These are phyloP conservation scores for Potorous gilbertii DNA, from an alignment of 2,797 vertebrate genomes.

Conservation along the genomic window DNA sequence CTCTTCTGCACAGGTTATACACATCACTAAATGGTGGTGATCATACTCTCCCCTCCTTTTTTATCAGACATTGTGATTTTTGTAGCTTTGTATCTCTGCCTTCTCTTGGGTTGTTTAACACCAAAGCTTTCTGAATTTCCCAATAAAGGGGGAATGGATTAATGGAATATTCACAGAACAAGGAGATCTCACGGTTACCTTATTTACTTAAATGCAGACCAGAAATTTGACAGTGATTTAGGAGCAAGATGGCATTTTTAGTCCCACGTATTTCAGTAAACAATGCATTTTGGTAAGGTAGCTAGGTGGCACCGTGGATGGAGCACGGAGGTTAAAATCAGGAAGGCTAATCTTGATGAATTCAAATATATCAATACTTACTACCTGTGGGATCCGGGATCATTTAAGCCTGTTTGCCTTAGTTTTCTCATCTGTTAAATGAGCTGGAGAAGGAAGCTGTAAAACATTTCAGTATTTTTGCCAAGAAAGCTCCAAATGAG, in stretches of 20 bases:
- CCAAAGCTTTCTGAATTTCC: not conserved
- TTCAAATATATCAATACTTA: not conserved
- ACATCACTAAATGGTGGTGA: not conserved
- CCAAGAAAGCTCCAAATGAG: not conserved
- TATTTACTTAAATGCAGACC: conserved; percentile 10
- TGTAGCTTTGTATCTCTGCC: not conserved
- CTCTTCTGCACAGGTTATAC: not conserved
- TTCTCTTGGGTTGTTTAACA: not conserved
- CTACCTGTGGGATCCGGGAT: not conserved
- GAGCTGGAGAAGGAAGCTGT: not conserved
- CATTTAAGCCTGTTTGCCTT: not conserved
- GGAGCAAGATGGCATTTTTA: not conserved
- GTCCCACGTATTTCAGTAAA: not conserved
- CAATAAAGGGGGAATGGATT: not conserved
- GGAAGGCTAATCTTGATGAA: not conserved
- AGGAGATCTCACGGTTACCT: not conserved
- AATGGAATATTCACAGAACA: conserved; percentile 16
- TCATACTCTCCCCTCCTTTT: not conserved
- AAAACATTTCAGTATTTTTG: not conserved
- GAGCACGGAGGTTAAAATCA: not conserved
- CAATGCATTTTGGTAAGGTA: not conserved
- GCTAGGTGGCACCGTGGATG: not conserved
- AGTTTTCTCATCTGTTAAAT: not conserved
- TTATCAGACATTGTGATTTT: not conserved
- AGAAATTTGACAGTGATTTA: conserved; percentile 22